These are phyloP conservation scores for Rhagoletis pomonella DNA, from an alignment of 1,140 invertebrate genomes.

Conservation along the genomic window DNA sequence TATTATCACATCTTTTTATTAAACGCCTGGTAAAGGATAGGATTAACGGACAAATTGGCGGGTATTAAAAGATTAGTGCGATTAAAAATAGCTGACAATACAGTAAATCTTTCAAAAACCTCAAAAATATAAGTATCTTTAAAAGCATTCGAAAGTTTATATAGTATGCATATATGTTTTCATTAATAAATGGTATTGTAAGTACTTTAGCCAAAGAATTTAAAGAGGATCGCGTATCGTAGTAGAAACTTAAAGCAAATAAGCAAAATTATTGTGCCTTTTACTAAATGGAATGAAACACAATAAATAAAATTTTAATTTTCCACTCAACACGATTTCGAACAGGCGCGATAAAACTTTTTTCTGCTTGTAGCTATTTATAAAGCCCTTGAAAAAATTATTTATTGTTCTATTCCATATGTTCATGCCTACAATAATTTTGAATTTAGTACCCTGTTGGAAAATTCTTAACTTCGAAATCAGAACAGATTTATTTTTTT, in stretches of 20 bases:
- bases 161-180: background rate
- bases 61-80: slow-evolving; percentile 19
- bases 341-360: background rate
- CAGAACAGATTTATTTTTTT: no score
- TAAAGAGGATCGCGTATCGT: no score
- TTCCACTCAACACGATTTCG: slow-evolving; percentile 8
- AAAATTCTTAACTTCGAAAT: background rate
- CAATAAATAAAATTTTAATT: slow-evolving; percentile 48
- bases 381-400: slow-evolving; percentile 50
- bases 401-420: background rate
- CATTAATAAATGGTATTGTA: background rate
- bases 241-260: no score
- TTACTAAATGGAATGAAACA: background rate
- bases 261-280: no score
- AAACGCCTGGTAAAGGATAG: background rate
- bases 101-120: background rate
- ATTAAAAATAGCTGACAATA: background rate
- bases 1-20: no score
- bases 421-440: background rate
- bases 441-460: background rate
- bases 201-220: background rate
- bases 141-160: background rate
- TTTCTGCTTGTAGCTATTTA: slow-evolving; percentile 19
- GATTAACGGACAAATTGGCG: slow-evolving; percentile 51
- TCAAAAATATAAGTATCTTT: background rate